A percentile compares a stretch with the other conserved stretches of the same genome.
phyloP scores from a whole-genome alignment of 2,888 invertebrate genomes.

The Drosophila mimica region DNA sequence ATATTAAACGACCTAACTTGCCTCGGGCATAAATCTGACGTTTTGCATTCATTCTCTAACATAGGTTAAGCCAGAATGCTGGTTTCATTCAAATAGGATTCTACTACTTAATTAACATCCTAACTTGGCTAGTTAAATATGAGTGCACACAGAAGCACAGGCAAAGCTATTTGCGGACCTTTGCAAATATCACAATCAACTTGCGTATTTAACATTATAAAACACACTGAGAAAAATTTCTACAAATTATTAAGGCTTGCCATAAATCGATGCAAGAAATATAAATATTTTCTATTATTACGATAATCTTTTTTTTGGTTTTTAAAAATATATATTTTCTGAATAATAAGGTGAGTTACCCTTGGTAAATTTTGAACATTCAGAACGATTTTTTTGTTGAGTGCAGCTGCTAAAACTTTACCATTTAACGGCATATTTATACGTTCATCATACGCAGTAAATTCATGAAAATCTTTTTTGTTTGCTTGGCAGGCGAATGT shows the following conservation, averaged over 20 bases:
- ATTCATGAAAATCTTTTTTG: constrained; percentile 41
- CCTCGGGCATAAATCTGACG: not conserved
- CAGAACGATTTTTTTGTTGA: not conserved
- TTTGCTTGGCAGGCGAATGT: constrained; percentile 5
- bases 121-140: constrained; percentile 2
- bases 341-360: not conserved
- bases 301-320: not conserved
- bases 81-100: constrained; percentile 11
- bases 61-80: not conserved
- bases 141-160: not conserved
- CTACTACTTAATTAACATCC: constrained; percentile 28
- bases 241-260: not conserved
- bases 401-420: constrained; percentile 11
- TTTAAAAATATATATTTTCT: not conserved
- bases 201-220: constrained; percentile 47
- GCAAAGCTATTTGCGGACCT: constrained; percentile 27
- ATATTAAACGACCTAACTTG: not conserved
- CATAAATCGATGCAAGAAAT: not conserved
- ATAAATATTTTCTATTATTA: not conserved
- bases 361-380: not conserved
- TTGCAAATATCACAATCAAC: constrained; percentile 40
- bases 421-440: constrained; percentile 16
- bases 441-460: constrained; percentile 5
- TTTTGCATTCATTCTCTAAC: not conserved
- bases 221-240: constrained; percentile 24